These are phyloP conservation scores for Bombyx mandarina DNA, from an alignment of 1,140 invertebrate species.

Conservation along the genomic window DNA sequence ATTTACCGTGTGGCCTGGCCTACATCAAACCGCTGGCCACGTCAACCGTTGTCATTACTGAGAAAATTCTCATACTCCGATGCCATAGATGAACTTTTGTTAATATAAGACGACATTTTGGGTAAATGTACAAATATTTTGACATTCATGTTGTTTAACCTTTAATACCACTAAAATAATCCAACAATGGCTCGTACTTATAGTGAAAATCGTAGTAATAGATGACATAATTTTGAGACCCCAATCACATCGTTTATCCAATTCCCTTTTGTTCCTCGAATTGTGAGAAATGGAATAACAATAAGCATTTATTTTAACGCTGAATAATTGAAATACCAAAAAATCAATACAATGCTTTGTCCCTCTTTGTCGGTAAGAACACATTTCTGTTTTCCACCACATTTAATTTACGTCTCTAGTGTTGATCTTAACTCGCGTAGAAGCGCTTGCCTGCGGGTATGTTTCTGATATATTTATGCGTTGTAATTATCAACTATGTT, in stretches of 20 bases:
- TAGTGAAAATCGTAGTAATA: too few relatives aligned
- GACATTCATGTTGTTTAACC: too few relatives aligned
- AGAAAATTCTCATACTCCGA: conserved; percentile 14
- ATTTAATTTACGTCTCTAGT: conserved; percentile 8
- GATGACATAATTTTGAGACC: too few relatives aligned
- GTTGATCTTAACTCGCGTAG: conserved; percentile 13
- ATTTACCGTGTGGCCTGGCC: conserved; percentile 26
- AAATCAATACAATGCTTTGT: conserved; percentile 9
- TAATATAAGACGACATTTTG: too few relatives aligned
- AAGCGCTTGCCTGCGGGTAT: conserved; percentile 5
- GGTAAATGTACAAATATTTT: too few relatives aligned
- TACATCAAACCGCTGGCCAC: conserved; percentile 17
- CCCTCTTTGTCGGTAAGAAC: conserved; percentile 9
- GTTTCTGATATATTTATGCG: conserved; percentile 12
- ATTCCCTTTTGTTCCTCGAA: too few relatives aligned
- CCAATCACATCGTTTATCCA: too few relatives aligned
- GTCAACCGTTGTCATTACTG: conserved; percentile 5
- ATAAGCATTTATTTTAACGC: conserved; percentile 3
- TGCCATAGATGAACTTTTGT: not conserved
- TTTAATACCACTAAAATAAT: too few relatives aligned
- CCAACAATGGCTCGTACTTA: too few relatives aligned
- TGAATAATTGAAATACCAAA: conserved; percentile 4
- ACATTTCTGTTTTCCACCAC: conserved; percentile 5
- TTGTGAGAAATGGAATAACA: too few relatives aligned
- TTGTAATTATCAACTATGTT: conserved; percentile 20